Evolutionary conservation across 2,888 invertebrate genomes (phyloP), one percentile per base, ranked within the genome.

Genomic region (Zygaena filipendulae): DNA sequence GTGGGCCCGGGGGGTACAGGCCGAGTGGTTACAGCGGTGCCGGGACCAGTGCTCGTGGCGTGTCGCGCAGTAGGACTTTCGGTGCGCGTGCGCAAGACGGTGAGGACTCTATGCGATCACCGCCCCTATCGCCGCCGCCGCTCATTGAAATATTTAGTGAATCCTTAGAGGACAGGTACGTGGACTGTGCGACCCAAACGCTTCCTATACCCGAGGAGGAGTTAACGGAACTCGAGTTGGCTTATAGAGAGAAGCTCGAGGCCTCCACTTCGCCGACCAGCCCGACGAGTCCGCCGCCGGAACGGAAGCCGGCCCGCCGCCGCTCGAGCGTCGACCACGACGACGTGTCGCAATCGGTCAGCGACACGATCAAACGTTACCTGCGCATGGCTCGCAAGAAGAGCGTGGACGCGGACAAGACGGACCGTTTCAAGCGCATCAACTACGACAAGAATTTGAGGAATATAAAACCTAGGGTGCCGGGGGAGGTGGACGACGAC

Each of bases 301-400:
- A 59, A 28, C 56, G 70, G 10, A 63, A 66, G 28, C 58, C 69
- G 4, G 52, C 69, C 33, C 72, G 88, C 4, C 82, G 91, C 23
- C 84, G 88, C 45, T 90, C 90, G 45, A 90, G 91, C 54, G 87
- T 91, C 8, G 91, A 91, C 52, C 88, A 91, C 57, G 91, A 91
- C 49, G 92, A 92, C 51, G 87, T 92, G 1, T 91, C 91, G 0
- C 92, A 92, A 36, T 92, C 92, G 1, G 92, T 93, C 13, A 90
- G 91, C 52, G 91, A 92, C 52, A 92, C 91, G 40, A 91, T 93
- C 35, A 92, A 92, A 61, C 81, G 92, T 6, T 93, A 93, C 59
- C 66, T 93, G 26, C 81, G 91, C 32, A 93, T 93, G 92, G 92
- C 92, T 4, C 82, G 93, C 18, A 93, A 93, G 57, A 93, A 93